Base-by-base conservation (phyloP, 2,113 vertebrate genomes). In the Morone chrysops region DNA sequence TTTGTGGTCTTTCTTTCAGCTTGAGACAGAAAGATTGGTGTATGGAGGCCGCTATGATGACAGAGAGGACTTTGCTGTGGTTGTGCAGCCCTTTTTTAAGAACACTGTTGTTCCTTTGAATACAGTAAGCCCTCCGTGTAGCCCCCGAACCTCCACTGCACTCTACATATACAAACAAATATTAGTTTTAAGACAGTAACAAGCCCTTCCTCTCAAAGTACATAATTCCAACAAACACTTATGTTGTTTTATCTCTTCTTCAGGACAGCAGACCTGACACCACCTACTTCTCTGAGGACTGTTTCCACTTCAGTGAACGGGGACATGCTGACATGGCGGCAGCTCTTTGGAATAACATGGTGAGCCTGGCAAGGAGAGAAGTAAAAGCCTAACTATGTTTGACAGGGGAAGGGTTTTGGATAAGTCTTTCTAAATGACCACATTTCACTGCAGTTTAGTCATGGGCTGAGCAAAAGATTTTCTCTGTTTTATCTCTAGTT, bases 321-420 rank as follows among this genome's bases (percentile, higher is more conserved):
- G 96, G 96, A 11, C 96, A 99, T 0, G 96, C 97, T 0, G 95
- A 96, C 90, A 96, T 99, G 97, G 97, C 97, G 71, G 84, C 90
- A 4, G 95, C 96, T 3, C 94, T 99, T 71, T 99, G 97, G 98
- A 99, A 98, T 85, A 99, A 98, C 87, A 98, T 99, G 98, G 98
- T 99, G 92, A 95, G 86, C 80, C 40, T 61, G 53, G 41, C 63
- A n/a, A 68, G 60, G 36, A 0, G 0, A 71, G 31, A 20, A 66
- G 36, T 56, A n/a, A 65, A 78, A 22, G 48, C 51, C 60, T 80
- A 74, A 84, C 70, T 60, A 50, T 57, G 17, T 81, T 75, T 68
- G 85, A 83, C 68, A 72, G 68, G 6, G 48, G 60, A 41, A 70
- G 36, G 5, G 6, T 47, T 66, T 71, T 38, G 20, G 62, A 45